Evolutionary conservation across 1,140 invertebrate genomes (phyloP).

Genomic region (Cephus cinctus): DNA sequence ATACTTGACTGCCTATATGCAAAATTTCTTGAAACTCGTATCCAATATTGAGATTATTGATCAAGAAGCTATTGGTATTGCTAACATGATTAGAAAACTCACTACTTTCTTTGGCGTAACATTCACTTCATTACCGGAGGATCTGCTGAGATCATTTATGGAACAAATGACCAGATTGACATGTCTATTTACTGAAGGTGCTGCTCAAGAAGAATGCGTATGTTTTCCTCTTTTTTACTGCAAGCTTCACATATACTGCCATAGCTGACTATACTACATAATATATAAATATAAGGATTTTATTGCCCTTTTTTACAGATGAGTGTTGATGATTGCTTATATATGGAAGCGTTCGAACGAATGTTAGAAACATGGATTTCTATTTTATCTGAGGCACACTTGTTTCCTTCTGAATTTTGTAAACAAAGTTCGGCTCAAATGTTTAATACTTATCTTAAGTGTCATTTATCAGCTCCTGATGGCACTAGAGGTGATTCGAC

Average conservation of each 20-base stretch:
- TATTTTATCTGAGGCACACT: conserved; percentile 60
- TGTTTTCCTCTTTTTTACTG: conserved; percentile 18
- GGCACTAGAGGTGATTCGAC: conserved; percentile 68
- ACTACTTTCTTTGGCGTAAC: conserved; percentile 62
- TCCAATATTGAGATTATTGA: conserved; percentile 64
- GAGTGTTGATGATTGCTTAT: conserved; percentile 65
- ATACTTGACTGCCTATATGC: conserved; percentile 72
- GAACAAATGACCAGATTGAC: conserved; percentile 72
- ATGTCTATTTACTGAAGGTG: conserved; percentile 71
- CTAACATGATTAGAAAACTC: conserved; percentile 66
- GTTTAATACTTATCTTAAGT: conserved; percentile 81
- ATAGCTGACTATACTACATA: not conserved
- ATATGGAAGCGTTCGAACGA: conserved; percentile 77
- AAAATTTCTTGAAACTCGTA: conserved; percentile 69
- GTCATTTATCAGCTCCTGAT: conserved; percentile 78
- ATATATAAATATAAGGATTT: conserved; percentile 11
- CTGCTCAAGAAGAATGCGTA: conserved; percentile 75
- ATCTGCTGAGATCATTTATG: conserved; percentile 57
- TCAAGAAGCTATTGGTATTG: conserved; percentile 65
- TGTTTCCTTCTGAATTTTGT: conserved; percentile 59
- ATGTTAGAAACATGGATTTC: conserved; percentile 80
- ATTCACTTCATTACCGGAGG: conserved; percentile 53
- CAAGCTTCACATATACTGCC: not conserved
- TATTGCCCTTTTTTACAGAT: conserved; percentile 36
- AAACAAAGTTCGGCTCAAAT: conserved; percentile 60